A percentile compares a stretch with the other conserved stretches of the same genome.
phyloP scores from a whole-genome alignment of 2,888 invertebrate species.

The Mechanitis mazaeus region DNA sequence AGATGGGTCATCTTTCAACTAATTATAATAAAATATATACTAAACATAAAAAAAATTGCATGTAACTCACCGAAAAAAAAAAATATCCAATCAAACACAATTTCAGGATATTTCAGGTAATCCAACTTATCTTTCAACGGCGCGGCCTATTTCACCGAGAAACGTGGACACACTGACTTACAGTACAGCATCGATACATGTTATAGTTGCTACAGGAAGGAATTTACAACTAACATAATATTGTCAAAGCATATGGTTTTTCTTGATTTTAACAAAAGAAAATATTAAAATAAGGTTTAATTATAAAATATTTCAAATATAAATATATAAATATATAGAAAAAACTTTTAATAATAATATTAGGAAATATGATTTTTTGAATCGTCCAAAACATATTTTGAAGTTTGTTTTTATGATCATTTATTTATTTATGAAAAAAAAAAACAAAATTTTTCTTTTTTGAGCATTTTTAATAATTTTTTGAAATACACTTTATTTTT shows the following conservation, averaged over 20 bases:
- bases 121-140: background rate
- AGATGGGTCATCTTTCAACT: no score
- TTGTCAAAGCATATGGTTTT: background rate
- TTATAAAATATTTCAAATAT: no score
- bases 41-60: background rate
- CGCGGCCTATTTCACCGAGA: conserved; percentile 63
- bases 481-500: no score
- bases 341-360: no score
- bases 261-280: background rate
- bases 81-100: conserved; percentile 37
- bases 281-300: background rate
- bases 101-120: conserved; percentile 39
- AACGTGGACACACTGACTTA: conserved; percentile 49
- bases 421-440: no score
- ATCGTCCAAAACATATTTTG: no score
- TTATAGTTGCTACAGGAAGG: background rate
- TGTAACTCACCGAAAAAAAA: conserved; percentile 24
- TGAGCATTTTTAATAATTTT: no score
- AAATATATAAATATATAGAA: no score
- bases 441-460: no score
- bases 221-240: background rate
- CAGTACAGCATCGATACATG: conserved; percentile 7
- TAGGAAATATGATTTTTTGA: no score
- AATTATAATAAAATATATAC: no score
- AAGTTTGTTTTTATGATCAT: no score